These are phyloP conservation scores for Eupsilia transversa DNA, from an alignment of 2,888 invertebrate species.

Conservation along the genomic window DNA sequence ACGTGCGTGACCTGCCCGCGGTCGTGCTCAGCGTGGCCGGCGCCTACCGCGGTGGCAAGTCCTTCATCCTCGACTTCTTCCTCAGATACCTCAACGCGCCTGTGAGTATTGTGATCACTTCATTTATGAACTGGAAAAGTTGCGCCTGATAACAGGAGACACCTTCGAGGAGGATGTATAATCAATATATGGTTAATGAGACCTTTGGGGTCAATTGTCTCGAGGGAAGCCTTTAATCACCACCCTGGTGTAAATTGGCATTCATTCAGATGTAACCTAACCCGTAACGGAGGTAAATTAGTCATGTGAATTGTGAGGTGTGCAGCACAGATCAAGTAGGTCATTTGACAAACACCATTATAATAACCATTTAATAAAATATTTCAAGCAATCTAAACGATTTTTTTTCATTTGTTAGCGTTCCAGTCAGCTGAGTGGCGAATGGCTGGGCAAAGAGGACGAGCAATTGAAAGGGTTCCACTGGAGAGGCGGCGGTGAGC, in stretches of 20 bases:
- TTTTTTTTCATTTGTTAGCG: slow-evolving; percentile 53
- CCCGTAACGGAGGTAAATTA: neutral
- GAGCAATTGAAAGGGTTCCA: slow-evolving; percentile 95
- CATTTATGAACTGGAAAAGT: neutral
- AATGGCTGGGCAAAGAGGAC: slow-evolving; percentile 93
- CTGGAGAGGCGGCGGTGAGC: slow-evolving; percentile 97
- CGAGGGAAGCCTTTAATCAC: neutral
- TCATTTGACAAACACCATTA: neutral
- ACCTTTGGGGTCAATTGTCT: neutral
- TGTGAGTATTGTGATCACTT: slow-evolving; percentile 55
- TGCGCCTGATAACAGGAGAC: neutral
- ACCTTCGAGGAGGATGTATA: neutral
- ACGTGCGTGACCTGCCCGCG: slow-evolving; percentile 67
- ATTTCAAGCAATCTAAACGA: slow-evolving; percentile 1
- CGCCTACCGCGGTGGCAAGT: slow-evolving; percentile 75
- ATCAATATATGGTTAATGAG: neutral
- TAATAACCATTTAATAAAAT: neutral
- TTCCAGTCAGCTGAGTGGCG: slow-evolving; percentile 59
- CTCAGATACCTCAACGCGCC: slow-evolving; percentile 72
- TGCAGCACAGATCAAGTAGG: neutral
- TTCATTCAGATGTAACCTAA: neutral
- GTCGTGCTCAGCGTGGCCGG: slow-evolving; percentile 76
- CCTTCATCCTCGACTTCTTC: slow-evolving; percentile 76
- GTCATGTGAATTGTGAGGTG: neutral
- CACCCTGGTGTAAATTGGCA: neutral